A percentile compares a stretch with the other conserved stretches of the same genome.
phyloP scores from a whole-genome alignment of 2,888 invertebrate genomes.

The Heliconius ethilla region DNA sequence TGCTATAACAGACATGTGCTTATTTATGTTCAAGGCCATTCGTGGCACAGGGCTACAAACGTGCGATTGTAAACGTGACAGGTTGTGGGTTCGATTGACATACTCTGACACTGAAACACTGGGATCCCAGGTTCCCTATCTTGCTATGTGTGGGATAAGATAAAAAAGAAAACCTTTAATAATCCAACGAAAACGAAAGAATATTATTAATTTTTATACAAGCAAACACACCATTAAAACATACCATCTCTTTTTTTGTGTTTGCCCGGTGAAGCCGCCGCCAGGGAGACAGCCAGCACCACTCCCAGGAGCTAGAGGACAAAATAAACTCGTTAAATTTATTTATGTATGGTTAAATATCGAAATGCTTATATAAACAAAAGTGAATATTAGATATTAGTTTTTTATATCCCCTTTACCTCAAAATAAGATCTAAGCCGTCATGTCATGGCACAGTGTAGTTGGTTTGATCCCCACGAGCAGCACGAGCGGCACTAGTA shows the following conservation, averaged over 20 bases:
- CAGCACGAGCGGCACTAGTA: too few relatives aligned
- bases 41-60: too few relatives aligned
- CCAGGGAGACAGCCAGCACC: conserved; percentile 55
- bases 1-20: too few relatives aligned
- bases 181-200: neutral
- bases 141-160: too few relatives aligned
- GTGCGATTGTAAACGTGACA: too few relatives aligned
- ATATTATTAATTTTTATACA: neutral
- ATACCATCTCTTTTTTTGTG: conserved; percentile 74
- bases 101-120: too few relatives aligned
- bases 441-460: neutral
- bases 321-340: neutral
- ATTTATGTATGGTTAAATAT: neutral
- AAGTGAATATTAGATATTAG: neutral
- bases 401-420: neutral
- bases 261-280: conserved; percentile 58
- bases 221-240: too few relatives aligned
- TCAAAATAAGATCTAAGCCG: neutral
- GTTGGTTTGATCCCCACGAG: neutral
- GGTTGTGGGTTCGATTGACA: too few relatives aligned
- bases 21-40: too few relatives aligned
- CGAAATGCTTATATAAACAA: neutral
- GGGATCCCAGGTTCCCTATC: too few relatives aligned
- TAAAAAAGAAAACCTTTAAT: neutral
- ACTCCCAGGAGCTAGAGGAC: conserved; percentile 63